phyloP scores from a whole-genome alignment of 2,113 vertebrate species.

The Sander lucioperca region DNA sequence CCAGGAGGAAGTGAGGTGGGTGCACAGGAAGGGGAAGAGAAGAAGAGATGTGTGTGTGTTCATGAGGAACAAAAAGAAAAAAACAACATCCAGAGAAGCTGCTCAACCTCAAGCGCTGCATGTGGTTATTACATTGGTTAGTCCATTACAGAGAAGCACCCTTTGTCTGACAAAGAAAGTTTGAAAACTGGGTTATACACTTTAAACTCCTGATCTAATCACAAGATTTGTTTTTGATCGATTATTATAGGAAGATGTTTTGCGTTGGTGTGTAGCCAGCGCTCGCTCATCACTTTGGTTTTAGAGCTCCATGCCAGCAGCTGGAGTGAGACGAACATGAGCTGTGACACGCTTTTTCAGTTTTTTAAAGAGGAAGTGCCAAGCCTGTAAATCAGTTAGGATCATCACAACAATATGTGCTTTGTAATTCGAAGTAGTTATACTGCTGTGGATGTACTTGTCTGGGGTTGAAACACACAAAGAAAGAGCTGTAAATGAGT shows the following conservation, averaged over 20 bases:
- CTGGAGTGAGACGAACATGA: neutral
- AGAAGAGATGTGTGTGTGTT: slow-evolving; percentile 20
- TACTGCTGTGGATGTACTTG: neutral
- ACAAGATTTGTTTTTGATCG: slow-evolving; percentile 14
- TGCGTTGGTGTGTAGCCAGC: neutral
- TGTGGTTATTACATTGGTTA: slow-evolving; percentile 43
- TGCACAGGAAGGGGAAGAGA: slow-evolving; percentile 63
- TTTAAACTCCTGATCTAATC: slow-evolving; percentile 46
- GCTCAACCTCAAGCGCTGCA: slow-evolving; percentile 4
- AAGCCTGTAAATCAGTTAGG: slow-evolving; percentile 11
- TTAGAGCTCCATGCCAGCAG: neutral
- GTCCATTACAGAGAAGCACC: slow-evolving; percentile 3
- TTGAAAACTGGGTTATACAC: slow-evolving; percentile 40
- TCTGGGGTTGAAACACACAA: neutral
- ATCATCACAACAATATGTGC: neutral
- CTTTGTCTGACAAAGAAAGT: slow-evolving; percentile 20
- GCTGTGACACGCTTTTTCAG: slow-evolving; percentile 21
- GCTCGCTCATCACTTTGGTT: slow-evolving; percentile 21
- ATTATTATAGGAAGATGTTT: slow-evolving; percentile 4
- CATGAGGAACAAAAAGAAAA: slow-evolving; percentile 43
- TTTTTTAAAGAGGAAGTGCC: slow-evolving; percentile 37
- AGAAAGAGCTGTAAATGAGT: neutral
- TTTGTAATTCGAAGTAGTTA: neutral
- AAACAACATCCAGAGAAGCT: slow-evolving; percentile 29
- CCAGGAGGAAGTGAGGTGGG: slow-evolving; percentile 69